Base-by-base conservation (phyloP, 1,140 invertebrate species). In the Bombyx mori region DNA sequence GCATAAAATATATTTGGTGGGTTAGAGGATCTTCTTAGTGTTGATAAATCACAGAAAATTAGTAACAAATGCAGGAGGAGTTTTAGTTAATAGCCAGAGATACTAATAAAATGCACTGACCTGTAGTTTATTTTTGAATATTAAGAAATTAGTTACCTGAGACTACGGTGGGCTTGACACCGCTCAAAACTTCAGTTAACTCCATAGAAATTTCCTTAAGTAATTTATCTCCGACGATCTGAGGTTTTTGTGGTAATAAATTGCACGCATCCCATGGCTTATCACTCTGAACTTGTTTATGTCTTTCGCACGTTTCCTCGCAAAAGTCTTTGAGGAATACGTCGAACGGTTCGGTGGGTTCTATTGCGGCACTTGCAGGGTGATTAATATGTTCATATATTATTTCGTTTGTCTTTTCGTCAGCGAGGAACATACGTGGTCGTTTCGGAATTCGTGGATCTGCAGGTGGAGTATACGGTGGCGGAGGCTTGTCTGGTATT, bases 401-500 rank as follows among this genome's bases (percentile, higher is more conserved):
- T 54, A 74, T 79, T 2, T 77, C 69, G 44, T 73, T 62, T 7
- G 63, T 64, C 3, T 54, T 57, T 8, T 69, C 63, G 12, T 80
- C 78, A 1, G 68, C 51, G 43, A 55, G 42, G 61, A 75, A 86
- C 56, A 68, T 71, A 8, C 70, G 63, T 4, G 74, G 68, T 3
- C 60, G 60, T 63, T 72, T 78, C 0, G 72, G 64, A 1, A 61
- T 44, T 44, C 73, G 56, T 0, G 68, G 48, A 43, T 78, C 80
- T 12, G 66, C 57, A 3, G 83, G 83, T n/a, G 83, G 83, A 6
- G 75, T 86, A 68, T 86, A 86, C 0, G 83, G 83, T 0, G 83
- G 83, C 8, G 83, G 83, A 0, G 83, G 83, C 50, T 86, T 86
- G 62, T 86, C 83, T 3, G 83, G 83, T 62, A 86, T 86, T 63